A percentile compares a stretch with the other conserved stretches of the same genome.
Evolutionary conservation across 2,797 vertebrate genomes (phyloP).

Genomic region (Percopsis omiscomaycus): DNA sequence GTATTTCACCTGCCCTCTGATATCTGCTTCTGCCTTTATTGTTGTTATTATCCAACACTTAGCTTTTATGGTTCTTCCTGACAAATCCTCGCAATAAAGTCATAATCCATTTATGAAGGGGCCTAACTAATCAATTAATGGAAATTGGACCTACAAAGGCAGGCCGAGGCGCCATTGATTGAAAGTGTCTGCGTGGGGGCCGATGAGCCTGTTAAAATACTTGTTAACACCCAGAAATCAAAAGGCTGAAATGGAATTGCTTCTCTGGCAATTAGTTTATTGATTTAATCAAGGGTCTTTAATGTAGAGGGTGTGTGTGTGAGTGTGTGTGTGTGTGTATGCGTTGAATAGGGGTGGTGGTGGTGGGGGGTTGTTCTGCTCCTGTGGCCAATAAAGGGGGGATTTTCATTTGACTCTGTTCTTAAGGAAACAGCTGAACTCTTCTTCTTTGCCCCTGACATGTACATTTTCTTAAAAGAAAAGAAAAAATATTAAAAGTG

Average conservation of each 20-base stretch:
- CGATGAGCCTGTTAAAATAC: conserved; percentile 83
- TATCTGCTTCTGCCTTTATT: conserved; percentile 79
- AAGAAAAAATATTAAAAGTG: too few species aligned
- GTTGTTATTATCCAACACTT: conserved; percentile 83
- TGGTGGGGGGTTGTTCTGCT: conserved; percentile 70
- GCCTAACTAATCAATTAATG: conserved; percentile 95
- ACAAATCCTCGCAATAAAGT: conserved; percentile 84
- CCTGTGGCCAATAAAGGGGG: conserved; percentile 69
- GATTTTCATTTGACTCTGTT: conserved; percentile 73
- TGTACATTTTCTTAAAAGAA: conserved; percentile 20
- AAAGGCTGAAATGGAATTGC: conserved; percentile 93
- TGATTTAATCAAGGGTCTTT: conserved; percentile 99
- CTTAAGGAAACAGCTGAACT: conserved; percentile 77
- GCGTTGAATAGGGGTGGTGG: conserved; percentile 79
- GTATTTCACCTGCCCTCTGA: conserved; percentile 78
- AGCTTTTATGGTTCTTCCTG: conserved; percentile 79
- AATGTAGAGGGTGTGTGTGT: conserved; percentile 91
- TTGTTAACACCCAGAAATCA: conserved; percentile 86
- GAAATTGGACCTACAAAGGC: conserved; percentile 92
- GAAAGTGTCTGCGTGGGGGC: conserved; percentile 85
- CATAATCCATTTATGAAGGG: conserved; percentile 90
- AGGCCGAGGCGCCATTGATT: conserved; percentile 83
- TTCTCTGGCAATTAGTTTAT: conserved; percentile 98
- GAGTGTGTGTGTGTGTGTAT: conserved; percentile 78
- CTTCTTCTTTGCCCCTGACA: conserved; percentile 39